These are phyloP conservation scores for Phoebastria nigripes DNA, from an alignment of 2,797 vertebrate species.

Conservation along the genomic window DNA sequence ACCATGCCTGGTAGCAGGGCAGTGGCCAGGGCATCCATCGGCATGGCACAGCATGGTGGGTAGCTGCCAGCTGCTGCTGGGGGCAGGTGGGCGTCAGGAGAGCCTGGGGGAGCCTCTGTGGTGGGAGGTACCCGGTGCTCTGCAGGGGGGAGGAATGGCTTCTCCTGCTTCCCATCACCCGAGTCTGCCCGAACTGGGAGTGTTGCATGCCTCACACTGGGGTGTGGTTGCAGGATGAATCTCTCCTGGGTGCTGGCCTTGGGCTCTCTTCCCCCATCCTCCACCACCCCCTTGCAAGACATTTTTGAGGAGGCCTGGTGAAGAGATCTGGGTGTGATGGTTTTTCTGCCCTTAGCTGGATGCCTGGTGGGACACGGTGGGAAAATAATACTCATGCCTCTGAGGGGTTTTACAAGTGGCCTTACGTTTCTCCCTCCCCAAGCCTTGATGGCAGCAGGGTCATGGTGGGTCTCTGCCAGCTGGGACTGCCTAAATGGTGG, in stretches of 20 bases:
- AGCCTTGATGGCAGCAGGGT: background rate
- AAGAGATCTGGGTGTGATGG: background rate
- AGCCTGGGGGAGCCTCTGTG: background rate
- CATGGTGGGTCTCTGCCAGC: background rate
- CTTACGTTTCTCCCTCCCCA: background rate
- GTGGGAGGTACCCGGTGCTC: background rate
- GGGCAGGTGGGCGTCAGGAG: background rate
- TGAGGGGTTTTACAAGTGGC: background rate
- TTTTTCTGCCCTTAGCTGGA: background rate
- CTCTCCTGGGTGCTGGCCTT: background rate
- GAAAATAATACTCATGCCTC: background rate
- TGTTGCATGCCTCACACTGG: background rate
- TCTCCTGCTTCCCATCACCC: background rate
- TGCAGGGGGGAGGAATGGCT: background rate
- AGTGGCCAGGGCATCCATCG: background rate
- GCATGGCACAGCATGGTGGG: background rate
- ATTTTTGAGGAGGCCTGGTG: background rate
- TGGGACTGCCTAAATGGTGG: background rate
- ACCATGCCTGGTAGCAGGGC: background rate
- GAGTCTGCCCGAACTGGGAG: background rate
- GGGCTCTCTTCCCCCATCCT: background rate
- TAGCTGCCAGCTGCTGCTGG: background rate
- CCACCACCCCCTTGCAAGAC: background rate
- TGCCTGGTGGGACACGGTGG: background rate
- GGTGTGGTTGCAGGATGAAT: background rate